Evolutionary conservation across 2,888 invertebrate genomes (phyloP).

Genomic region (Drosophila putrida): DNA sequence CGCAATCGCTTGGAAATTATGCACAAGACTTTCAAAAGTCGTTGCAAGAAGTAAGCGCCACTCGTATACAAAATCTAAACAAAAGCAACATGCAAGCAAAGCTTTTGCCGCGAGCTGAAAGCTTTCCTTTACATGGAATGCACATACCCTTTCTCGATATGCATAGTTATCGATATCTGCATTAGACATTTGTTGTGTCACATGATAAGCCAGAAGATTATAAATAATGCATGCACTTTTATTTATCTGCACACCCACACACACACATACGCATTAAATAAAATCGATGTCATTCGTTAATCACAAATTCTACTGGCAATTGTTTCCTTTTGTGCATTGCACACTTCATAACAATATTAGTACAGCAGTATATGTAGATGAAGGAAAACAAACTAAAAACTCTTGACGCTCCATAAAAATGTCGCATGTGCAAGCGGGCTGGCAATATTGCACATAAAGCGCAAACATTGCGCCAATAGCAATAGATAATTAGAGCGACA

Average conservation of each 20-base stretch:
- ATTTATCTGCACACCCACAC: neutral
- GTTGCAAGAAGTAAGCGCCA: constrained; percentile 20
- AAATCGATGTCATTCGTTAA: neutral
- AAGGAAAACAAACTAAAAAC: constrained; percentile 30
- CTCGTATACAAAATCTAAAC: constrained; percentile 35
- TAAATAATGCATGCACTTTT: neutral
- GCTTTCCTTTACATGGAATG: constrained; percentile 1
- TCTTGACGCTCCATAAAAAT: constrained; percentile 44
- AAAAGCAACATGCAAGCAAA: constrained; percentile 13
- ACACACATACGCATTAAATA: neutral
- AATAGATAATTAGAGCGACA: constrained; percentile 42
- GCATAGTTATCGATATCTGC: neutral
- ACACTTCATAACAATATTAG: constrained; percentile 38
- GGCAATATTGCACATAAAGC: constrained; percentile 38
- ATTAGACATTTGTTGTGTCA: constrained; percentile 1
- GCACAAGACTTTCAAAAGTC: constrained; percentile 27
- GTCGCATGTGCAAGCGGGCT: constrained; percentile 46
- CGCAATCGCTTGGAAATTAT: constrained; percentile 35
- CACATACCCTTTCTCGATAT: neutral
- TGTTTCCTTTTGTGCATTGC: constrained; percentile 18
- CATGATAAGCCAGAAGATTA: neutral
- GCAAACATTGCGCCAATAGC: constrained; percentile 36
- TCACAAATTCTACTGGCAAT: neutral
- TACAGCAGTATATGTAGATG: neutral
- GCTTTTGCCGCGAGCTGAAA: constrained; percentile 2